These are phyloP conservation scores for Diorhabda elongata DNA, from an alignment of 1,140 invertebrate species.

Conservation along the genomic window DNA sequence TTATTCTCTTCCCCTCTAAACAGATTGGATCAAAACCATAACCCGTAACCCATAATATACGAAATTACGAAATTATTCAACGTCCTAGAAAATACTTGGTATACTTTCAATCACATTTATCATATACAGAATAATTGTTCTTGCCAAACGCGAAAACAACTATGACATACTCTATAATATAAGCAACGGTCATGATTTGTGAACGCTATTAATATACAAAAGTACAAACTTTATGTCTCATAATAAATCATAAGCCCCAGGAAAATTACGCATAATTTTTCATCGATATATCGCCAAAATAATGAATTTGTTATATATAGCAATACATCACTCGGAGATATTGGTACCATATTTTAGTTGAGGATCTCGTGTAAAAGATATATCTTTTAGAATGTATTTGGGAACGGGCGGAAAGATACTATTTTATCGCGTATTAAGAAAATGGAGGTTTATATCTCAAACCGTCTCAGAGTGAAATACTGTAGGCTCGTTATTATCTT, in stretches of 20 bases:
- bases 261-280: slow-evolving; percentile 3
- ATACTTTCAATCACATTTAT: background rate
- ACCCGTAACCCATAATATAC: too few species aligned
- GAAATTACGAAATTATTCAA: too few species aligned
- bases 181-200: background rate
- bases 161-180: slow-evolving; percentile 1
- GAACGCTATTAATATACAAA: slow-evolving; percentile 2
- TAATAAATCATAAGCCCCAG: background rate
- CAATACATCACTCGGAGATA: background rate
- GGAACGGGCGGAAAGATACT: background rate
- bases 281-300: slow-evolving; percentile 2
- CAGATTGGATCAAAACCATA: too few species aligned
- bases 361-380: slow-evolving; percentile 2
- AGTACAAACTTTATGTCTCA: background rate
- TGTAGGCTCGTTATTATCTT: slow-evolving; percentile 2
- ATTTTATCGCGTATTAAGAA: slow-evolving; percentile 2
- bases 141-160: background rate
- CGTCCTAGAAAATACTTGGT: too few species aligned
- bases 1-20: too few species aligned
- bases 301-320: slow-evolving; percentile 1
- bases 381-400: background rate
- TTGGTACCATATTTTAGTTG: slow-evolving; percentile 2
- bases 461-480: background rate
- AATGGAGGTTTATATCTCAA: slow-evolving; percentile 2
- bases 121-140: background rate